phyloP scores from a whole-genome alignment of 2,797 vertebrate species.

The Dallia pectoralis region DNA sequence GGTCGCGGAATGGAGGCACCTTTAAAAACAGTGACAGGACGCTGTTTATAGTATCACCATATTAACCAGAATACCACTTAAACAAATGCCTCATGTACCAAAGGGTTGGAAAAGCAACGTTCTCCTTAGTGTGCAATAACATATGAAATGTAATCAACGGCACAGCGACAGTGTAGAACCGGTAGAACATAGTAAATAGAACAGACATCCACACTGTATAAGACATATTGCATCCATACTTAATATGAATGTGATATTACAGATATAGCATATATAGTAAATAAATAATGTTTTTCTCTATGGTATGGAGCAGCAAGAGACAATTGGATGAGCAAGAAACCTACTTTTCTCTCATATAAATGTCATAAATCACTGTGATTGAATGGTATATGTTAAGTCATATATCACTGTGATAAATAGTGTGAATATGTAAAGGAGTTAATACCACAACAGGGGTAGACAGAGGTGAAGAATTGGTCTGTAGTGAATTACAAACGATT shows the following conservation, averaged over 20 bases:
- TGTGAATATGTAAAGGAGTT: not conserved
- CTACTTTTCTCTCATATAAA: not conserved
- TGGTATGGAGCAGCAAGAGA: not conserved
- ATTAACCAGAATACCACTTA: not conserved
- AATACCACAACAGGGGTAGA: not conserved
- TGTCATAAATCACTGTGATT: not conserved
- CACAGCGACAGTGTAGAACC: not conserved
- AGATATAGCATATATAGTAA: not conserved
- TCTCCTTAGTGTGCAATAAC: too few relatives aligned
- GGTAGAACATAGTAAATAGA: not conserved
- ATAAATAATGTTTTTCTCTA: too few relatives aligned
- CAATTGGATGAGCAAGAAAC: not conserved
- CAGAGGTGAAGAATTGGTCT: not conserved
- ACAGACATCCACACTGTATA: not conserved
- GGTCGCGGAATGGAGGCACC: conserved; percentile 87
- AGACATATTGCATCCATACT: not conserved
- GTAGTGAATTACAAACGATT: not conserved
- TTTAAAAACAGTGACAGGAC: conserved; percentile 52
- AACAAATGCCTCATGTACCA: not conserved
- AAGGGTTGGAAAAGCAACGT: not conserved
- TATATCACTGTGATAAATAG: not conserved
- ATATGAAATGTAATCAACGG: not conserved
- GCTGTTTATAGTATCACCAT: not conserved
- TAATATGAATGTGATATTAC: not conserved
- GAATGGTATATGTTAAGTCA: not conserved